Percentiles rank a stretch among this genome's conserved stretches.
Conservation (phyloP, 2,113 vertebrate species). For the Eptesicus fuscus region DNA sequence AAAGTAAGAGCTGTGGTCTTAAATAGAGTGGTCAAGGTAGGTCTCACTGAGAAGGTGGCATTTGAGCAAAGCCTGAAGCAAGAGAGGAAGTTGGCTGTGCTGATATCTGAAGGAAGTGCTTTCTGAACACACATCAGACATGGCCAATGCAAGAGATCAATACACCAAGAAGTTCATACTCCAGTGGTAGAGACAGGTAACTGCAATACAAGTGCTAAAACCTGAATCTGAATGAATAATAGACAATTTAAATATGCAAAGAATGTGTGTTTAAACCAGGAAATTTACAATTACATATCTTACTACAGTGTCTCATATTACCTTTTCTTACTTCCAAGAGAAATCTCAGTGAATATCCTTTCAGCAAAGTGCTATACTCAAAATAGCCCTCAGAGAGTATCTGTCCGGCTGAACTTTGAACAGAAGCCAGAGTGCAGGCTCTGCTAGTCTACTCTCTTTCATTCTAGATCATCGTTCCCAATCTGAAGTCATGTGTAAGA, state of each 20-base stretch:
- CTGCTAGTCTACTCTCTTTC: neutral
- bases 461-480: neutral
- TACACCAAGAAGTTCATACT: neutral
- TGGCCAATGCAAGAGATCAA: neutral
- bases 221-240: neutral
- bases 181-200: neutral
- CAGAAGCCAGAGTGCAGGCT: neutral
- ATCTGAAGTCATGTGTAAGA: neutral
- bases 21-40: neutral
- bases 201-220: neutral
- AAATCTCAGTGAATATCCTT: neutral
- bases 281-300: neutral
- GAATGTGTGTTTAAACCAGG: neutral
- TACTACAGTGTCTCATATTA: neutral
- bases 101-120: neutral
- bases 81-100: neutral
- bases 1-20: neutral
- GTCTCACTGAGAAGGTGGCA: neutral
- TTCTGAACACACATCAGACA: neutral
- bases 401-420: neutral
- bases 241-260: neutral
- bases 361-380: neutral
- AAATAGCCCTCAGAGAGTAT: constrained; percentile 9
- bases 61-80: neutral
- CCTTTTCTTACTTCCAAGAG: neutral